Evolutionary conservation across 2,113 vertebrate genomes (phyloP), one percentile per base, ranked within the genome.

Genomic region (Rhea americana): DNA sequence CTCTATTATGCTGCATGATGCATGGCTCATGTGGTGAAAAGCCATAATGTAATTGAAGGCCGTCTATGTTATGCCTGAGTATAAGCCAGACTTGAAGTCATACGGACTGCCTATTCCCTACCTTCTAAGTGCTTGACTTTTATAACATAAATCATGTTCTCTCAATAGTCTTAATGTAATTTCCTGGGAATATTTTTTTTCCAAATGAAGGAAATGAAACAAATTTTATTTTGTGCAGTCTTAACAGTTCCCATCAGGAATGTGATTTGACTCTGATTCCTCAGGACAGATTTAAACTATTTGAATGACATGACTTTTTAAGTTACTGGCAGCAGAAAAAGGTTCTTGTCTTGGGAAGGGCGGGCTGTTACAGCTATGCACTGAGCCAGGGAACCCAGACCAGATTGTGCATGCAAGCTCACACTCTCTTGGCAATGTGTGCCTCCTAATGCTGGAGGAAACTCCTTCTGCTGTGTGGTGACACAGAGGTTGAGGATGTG

Each of bases 291-390:
- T 92, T 94, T 93, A 91, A 94, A 93, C 80, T 84, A 39, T 83
- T 95, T 96, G 95, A 96, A 78, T 94, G 90, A 94, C 76, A 68
- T 75, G 90, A 82, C 80, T 93, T 95, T 95, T 88, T 72, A 88
- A 93, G 93, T 79, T 90, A 86, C 91, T 96, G 94, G 93, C 95
- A 94, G 85, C 70, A 86, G 80, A 58, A 76, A 94, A 94, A 94
- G 87, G 93, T 93, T 93, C 85, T 88, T 94, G 94, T 94, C 91
- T 78, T 91, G 85, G 83, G 83, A 88, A 72, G 73, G 53, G 73
- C 91, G 89, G 91, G 82, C 79, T 93, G 76, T 37, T 82, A 85
- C 37, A 92, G 70, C 68, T 75, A 21, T 18, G 43, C 26, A 11
- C 65, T 5, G 61, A 85, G 78, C 47, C 62, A 82, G 87, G 70